phyloP scores from a whole-genome alignment of 2,797 vertebrate species.

The Gymnocypris eckloni region DNA sequence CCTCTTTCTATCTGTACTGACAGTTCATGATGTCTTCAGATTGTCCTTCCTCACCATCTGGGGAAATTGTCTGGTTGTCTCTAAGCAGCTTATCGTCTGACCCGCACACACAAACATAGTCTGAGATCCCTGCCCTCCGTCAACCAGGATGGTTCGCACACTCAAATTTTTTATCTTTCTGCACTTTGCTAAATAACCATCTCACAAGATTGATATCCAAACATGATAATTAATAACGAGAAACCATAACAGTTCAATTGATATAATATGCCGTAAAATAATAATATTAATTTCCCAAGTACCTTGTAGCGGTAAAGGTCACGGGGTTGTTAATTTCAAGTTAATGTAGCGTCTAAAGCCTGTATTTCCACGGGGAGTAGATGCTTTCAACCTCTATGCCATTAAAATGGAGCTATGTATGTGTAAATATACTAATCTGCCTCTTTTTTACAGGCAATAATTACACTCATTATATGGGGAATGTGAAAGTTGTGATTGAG shows the following conservation, averaged over 20 bases:
- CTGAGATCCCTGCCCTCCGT: slow-evolving; percentile 15
- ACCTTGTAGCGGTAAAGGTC: slow-evolving; percentile 39
- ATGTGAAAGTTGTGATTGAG: slow-evolving; percentile 58
- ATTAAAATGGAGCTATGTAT: slow-evolving; percentile 49
- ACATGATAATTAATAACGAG: not conserved
- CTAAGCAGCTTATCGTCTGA: slow-evolving; percentile 45
- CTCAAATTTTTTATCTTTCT: not conserved
- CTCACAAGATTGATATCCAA: slow-evolving; percentile 4
- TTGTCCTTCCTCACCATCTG: slow-evolving; percentile 38
- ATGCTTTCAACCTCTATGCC: slow-evolving; percentile 30
- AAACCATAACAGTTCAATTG: slow-evolving; percentile 11
- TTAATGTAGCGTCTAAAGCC: slow-evolving; percentile 45
- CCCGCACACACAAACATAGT: slow-evolving; percentile 24
- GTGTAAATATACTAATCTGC: slow-evolving; percentile 63
- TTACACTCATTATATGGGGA: slow-evolving; percentile 63
- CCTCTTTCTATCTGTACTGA: slow-evolving; percentile 20
- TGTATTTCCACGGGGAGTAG: slow-evolving; percentile 34
- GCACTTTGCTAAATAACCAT: not conserved
- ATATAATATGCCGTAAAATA: not conserved
- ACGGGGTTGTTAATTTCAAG: slow-evolving; percentile 44
- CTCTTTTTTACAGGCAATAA: slow-evolving; percentile 60
- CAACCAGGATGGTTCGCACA: not conserved
- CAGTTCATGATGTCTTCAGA: slow-evolving; percentile 38
- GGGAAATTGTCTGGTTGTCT: slow-evolving; percentile 41
- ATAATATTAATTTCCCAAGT: slow-evolving; percentile 32